Base-by-base conservation (phyloP, 1,140 invertebrate species). In the Pachypeltis micranthus region DNA sequence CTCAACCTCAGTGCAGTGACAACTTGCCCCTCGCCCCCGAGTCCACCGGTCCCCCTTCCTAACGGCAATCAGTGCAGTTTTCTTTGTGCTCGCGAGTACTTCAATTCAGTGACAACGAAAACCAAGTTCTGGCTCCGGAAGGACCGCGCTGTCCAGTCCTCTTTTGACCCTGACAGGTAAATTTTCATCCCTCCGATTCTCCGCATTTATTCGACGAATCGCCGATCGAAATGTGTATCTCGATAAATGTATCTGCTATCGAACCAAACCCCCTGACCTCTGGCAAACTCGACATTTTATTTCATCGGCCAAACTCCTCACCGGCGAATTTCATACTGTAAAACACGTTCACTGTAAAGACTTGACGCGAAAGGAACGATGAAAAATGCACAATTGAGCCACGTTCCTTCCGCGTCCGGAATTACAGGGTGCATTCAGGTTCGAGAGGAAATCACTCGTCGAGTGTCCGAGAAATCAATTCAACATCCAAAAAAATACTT, bases 101-200 rank as follows among this genome's bases (percentile, higher is more conserved):
- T 10, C 23, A 26, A 57, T 28, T 57, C 26, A 12, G 55, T 57
- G 55, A 57, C 55, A 10, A 57, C 55, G 55, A 57, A 57, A 57
- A 57, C 55, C 24, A 57, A 57, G 27, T 57, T 57, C 21, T 57
- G 55, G 55, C 55, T 57, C 10, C 3, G 55, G 55, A 23, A 57
- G 55, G 55, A 57, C 55, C 55, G 3, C 23, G 14, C 51, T 28
- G 55, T 57, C 55, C 55, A 57, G 55, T 28, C 55, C 55, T 57
- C 24, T 51, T 51, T 51, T 57, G 27, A 57, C 27, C 55, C 23
- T 26, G 19, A 57, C 23, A 57, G 55, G 55, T 57, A 57, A 57
- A 39, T 24, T 57, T 25, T 21, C 47, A 51, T 21, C 47, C 4
- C 23, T 51, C 16, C 16, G 7, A 39, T n/a, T n/a, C 31, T 39